These are phyloP conservation scores for Prunella himalayana DNA, from an alignment of 2,113 vertebrate species.

Conservation along the genomic window DNA sequence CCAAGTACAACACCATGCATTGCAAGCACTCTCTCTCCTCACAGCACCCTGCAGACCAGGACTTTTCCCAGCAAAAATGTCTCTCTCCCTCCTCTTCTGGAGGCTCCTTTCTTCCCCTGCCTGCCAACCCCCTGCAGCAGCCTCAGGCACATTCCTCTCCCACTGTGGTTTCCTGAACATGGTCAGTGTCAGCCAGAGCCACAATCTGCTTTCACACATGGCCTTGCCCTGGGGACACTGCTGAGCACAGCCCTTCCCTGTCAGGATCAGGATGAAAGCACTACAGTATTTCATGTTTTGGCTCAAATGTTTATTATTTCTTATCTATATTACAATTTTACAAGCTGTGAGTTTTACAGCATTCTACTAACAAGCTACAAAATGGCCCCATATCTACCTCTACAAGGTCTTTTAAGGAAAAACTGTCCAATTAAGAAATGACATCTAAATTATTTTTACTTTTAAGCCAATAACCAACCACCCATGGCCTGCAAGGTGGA, in stretches of 20 bases:
- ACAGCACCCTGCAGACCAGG: background rate
- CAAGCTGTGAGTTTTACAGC: background rate
- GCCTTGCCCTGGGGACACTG: too few relatives aligned
- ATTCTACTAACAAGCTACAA: background rate
- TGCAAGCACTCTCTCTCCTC: background rate
- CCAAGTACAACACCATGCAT: fast-evolving
- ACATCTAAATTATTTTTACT: background rate
- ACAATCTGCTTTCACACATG: background rate
- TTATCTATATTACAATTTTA: background rate
- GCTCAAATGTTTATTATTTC: background rate
- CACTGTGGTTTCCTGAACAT: fast-evolving
- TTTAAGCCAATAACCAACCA: background rate
- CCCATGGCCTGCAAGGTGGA: background rate
- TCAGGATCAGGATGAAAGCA: background rate
- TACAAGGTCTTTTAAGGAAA: background rate
- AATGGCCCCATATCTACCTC: background rate
- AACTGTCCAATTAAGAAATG: background rate
- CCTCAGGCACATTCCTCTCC: background rate
- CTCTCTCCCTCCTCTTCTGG: background rate
- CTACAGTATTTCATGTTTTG: background rate
- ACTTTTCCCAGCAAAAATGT: background rate
- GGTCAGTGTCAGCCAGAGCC: background rate
- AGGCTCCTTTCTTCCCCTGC: background rate
- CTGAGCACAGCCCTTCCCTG: background rate
- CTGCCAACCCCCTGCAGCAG: background rate